Evolutionary conservation across 2,797 vertebrate species (phyloP).

Genomic region (Muscicapa comitata): DNA sequence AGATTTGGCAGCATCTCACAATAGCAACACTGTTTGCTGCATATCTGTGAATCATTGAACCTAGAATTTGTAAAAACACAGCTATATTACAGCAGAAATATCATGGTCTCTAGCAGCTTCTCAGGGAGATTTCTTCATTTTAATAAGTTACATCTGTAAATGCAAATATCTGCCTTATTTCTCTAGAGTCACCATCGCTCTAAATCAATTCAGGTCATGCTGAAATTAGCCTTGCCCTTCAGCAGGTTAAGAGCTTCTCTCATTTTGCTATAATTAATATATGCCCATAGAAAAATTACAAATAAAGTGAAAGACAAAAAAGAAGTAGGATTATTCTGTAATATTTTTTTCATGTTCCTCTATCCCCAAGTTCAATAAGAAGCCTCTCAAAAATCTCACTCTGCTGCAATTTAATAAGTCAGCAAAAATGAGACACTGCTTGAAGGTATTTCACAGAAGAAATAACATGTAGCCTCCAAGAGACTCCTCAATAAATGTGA

Average conservation of each 20-base stretch:
- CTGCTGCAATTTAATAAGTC: neutral
- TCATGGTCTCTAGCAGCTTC: neutral
- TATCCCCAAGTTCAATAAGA: neutral
- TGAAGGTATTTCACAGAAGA: neutral
- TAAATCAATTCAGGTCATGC: conserved; percentile 56
- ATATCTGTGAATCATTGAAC: neutral
- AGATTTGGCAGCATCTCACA: neutral
- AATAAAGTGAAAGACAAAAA: conserved; percentile 25
- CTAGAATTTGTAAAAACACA: neutral
- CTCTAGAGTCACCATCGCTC: conserved; percentile 47
- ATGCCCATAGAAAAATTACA: conserved; percentile 11
- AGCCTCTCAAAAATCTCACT: neutral
- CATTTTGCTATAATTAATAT: conserved; percentile 38
- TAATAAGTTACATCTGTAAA: conserved; percentile 17
- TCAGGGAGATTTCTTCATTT: neutral
- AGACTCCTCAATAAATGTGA: neutral
- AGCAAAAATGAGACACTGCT: neutral
- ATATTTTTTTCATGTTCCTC: neutral
- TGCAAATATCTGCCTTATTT: conserved; percentile 37
- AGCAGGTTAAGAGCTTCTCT: conserved; percentile 35
- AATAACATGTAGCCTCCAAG: neutral
- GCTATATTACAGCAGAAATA: neutral
- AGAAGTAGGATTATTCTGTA: conserved; percentile 11
- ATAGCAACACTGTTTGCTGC: neutral
- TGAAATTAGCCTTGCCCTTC: conserved; percentile 64